Evolutionary conservation across 1,140 invertebrate genomes (phyloP).

Genomic region (Psix sp.): DNA sequence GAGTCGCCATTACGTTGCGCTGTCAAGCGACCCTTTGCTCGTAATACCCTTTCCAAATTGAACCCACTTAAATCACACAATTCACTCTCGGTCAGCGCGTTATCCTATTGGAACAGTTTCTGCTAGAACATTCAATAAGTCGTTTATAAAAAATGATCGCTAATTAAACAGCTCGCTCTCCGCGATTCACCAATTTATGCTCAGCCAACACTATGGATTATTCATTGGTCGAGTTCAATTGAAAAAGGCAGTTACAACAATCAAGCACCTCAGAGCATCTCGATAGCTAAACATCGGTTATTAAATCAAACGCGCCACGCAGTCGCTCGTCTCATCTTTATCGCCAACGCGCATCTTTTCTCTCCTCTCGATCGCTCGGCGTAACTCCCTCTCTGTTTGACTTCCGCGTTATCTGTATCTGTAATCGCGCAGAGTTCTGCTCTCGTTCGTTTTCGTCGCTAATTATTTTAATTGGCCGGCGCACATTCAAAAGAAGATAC

Average conservation of each 20-base stretch:
- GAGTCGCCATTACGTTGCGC: slow-evolving; percentile 37
- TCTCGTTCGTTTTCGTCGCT: slow-evolving; percentile 72
- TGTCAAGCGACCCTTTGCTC: slow-evolving; percentile 35
- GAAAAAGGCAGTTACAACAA: slow-evolving; percentile 30
- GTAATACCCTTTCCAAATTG: slow-evolving; percentile 16
- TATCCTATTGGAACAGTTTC: slow-evolving; percentile 35
- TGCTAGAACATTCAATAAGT: no score
- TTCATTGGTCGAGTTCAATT: slow-evolving; percentile 38
- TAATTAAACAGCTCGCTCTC: no score
- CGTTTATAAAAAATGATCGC: no score
- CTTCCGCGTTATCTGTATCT: slow-evolving; percentile 66
- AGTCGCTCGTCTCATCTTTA: slow-evolving; percentile 53
- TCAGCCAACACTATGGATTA: slow-evolving; percentile 42
- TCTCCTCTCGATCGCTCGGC: slow-evolving; percentile 25
- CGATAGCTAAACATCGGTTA: slow-evolving; percentile 62
- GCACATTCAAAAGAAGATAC: slow-evolving; percentile 70
- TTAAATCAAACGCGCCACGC: slow-evolving; percentile 67
- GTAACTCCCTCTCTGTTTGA: slow-evolving; percentile 36
- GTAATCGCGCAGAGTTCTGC: slow-evolving; percentile 65
- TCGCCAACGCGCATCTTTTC: slow-evolving; percentile 52
- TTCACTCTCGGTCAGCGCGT: slow-evolving; percentile 37
- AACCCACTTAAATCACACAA: slow-evolving; percentile 42
- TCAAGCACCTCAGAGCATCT: slow-evolving; percentile 45
- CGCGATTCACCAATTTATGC: no score
- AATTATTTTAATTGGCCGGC: slow-evolving; percentile 76